Percentiles rank a stretch among this genome's conserved stretches.
These are phyloP conservation scores for Gorsachius goisagi DNA, from an alignment of 2,113 vertebrate species.

Conservation along the genomic window DNA sequence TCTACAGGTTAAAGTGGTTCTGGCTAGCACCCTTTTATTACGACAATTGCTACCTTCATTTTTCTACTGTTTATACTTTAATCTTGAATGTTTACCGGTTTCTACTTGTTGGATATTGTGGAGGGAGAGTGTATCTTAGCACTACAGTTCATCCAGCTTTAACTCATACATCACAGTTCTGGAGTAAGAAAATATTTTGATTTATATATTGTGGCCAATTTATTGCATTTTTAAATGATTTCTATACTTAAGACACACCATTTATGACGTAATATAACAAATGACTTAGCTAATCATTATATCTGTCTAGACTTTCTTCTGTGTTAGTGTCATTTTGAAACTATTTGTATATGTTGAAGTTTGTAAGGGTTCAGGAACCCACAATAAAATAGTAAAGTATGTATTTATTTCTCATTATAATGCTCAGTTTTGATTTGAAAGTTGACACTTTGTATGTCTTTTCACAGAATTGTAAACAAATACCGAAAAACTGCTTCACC, in stretches of 20 bases:
- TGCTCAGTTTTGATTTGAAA: conserved; percentile 33
- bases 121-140: conserved; percentile 18
- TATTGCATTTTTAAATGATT: conserved; percentile 36
- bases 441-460: conserved; percentile 53
- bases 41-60: conserved; percentile 24
- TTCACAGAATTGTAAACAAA: conserved; percentile 63
- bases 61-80: conserved; percentile 59
- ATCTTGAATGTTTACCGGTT: conserved; percentile 28
- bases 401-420: conserved; percentile 76
- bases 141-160: conserved; percentile 48
- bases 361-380: conserved; percentile 73
- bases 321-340: conserved; percentile 56
- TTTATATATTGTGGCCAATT: neutral
- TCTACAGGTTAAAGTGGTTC: conserved; percentile 1
- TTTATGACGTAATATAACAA: conserved; percentile 35
- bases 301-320: conserved; percentile 45
- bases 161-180: neutral
- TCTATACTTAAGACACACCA: conserved; percentile 28
- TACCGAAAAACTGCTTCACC: conserved; percentile 73
- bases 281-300: conserved; percentile 50
- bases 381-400: conserved; percentile 69
- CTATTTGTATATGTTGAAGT: conserved; percentile 79
- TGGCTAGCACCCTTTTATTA: conserved; percentile 13
- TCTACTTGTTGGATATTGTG: neutral
- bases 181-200: neutral